A percentile compares a stretch with the other conserved stretches of the same genome.
Evolutionary conservation across 2,797 vertebrate species (phyloP).

Genomic region (Amblyraja radiata): DNA sequence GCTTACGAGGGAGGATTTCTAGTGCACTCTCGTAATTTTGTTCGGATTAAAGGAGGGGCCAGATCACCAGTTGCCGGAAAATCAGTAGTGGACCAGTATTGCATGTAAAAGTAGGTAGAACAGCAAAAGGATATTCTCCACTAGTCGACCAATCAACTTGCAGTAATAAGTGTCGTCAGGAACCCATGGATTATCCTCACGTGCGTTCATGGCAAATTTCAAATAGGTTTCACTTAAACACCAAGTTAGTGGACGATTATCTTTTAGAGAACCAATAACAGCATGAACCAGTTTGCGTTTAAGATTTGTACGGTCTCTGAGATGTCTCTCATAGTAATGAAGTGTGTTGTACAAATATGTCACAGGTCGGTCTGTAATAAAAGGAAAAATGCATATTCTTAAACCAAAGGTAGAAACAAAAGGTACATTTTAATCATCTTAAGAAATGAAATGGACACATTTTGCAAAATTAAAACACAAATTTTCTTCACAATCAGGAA

Average conservation of each 20-base stretch:
- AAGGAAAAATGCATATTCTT: conserved; percentile 39
- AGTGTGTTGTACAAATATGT: conserved; percentile 98
- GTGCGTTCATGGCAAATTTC: conserved; percentile 85
- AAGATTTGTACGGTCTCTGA: conserved; percentile 82
- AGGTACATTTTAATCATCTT: not conserved
- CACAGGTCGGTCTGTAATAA: conserved; percentile 80
- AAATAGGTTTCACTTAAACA: conserved; percentile 94
- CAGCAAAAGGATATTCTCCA: conserved; percentile 91
- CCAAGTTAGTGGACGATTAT: conserved; percentile 90
- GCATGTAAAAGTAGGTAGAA: not conserved
- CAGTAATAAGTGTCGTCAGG: conserved; percentile 98
- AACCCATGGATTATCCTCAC: conserved; percentile 87
- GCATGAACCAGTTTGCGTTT: conserved; percentile 95
- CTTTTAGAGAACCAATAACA: conserved; percentile 94
- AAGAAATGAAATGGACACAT: not conserved
- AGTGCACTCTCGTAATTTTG: no score
- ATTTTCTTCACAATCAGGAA: not conserved
- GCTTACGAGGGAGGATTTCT: no score
- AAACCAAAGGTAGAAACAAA: no score
- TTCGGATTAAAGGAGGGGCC: no score
- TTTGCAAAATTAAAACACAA: not conserved
- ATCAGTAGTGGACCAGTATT: no score
- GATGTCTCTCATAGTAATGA: conserved; percentile 92
- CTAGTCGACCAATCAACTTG: conserved; percentile 91
- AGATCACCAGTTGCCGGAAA: no score